These are phyloP conservation scores for Panopea generosa DNA, from an alignment of 2,888 invertebrate genomes.

Conservation along the genomic window DNA sequence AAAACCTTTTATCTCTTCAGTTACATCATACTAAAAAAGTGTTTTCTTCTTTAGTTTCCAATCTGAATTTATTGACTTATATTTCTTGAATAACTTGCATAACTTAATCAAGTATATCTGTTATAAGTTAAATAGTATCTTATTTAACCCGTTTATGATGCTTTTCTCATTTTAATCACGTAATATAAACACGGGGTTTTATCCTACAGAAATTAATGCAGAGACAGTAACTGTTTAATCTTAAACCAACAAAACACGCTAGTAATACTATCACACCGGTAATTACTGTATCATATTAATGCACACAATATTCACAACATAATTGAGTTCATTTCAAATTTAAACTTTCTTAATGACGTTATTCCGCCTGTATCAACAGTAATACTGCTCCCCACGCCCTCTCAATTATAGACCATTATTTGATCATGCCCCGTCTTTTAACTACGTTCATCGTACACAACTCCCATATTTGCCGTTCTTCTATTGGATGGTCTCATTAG, in stretches of 20 bases:
- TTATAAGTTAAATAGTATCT: too few relatives aligned
- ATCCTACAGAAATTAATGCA: neutral
- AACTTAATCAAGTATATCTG: too few relatives aligned
- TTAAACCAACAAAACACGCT: neutral
- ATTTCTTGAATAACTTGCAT: too few relatives aligned
- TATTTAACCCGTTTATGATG: too few relatives aligned
- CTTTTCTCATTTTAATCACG: too few relatives aligned
- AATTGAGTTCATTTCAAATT: constrained; percentile 15
- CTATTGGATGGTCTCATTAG: too few relatives aligned
- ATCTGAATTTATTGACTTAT: too few relatives aligned
- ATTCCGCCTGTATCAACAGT: constrained; percentile 1
- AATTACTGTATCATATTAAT: constrained; percentile 29
- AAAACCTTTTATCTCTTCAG: too few relatives aligned
- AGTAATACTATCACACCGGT: constrained; percentile 4
- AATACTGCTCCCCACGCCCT: constrained; percentile 10
- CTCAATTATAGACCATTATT: constrained; percentile 14
- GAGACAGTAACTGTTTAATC: neutral
- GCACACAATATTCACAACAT: neutral
- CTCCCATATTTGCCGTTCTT: constrained; percentile 3
- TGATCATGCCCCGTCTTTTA: constrained; percentile 2
- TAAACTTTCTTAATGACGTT: constrained; percentile 12
- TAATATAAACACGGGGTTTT: too few relatives aligned
- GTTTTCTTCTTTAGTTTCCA: too few relatives aligned
- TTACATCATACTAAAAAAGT: too few relatives aligned
- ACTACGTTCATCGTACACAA: neutral